Conservation (phyloP, 2,113 vertebrate genomes). For the human region GRCh38 chr5:78912501-78913000, state of each 20-base stretch:
- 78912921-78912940: background rate
- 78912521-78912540: conserved; percentile 46
- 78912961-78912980: background rate
- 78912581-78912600: conserved; percentile 7
- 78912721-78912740: background rate
- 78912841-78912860: background rate
- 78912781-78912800: background rate
- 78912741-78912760: background rate
- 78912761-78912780: background rate
- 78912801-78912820: background rate
- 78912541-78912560: conserved; percentile 33
- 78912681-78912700: background rate
- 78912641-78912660: background rate
- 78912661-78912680: background rate
- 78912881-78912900: background rate
- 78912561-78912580: conserved; percentile 57
- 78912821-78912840: background rate
- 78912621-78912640: background rate
- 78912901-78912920: conserved; percentile 8
- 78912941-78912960: background rate
- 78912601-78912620: background rate
- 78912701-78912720: background rate
- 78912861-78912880: conserved; percentile 30
- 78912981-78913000: background rate
- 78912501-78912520: conserved; percentile 50